phyloP scores from a whole-genome alignment of 2,797 vertebrate species.

The Hapalemur alaotrensis region DNA sequence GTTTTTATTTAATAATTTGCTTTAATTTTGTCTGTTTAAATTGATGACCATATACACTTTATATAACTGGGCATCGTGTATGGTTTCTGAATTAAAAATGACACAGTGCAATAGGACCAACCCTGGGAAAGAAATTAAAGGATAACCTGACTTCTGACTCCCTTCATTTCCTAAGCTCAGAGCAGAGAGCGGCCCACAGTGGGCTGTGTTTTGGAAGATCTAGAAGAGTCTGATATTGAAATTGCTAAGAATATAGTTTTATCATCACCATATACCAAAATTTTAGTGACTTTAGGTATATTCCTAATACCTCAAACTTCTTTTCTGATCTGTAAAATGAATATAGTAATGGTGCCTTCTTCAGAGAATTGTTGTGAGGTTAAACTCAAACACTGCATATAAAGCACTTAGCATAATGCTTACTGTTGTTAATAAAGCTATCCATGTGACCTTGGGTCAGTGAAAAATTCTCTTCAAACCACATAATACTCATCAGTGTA shows the following conservation, averaged over 20 bases:
- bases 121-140: neutral
- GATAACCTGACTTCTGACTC: neutral
- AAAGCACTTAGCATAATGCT: neutral
- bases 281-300: neutral
- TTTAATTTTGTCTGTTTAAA: constrained; percentile 1
- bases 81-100: constrained; percentile 41
- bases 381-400: neutral
- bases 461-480: neutral
- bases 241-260: neutral
- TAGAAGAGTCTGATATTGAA: neutral
- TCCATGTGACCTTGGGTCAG: neutral
- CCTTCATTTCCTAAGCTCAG: neutral
- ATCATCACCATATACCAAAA: neutral
- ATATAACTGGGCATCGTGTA: neutral
- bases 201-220: neutral
- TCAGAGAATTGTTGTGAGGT: neutral
- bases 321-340: neutral
- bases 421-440: neutral
- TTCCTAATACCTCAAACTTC: neutral
- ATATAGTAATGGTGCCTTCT: neutral
- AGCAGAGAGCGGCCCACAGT: neutral
- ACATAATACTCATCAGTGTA: neutral
- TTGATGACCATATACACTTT: neutral
- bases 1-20: neutral
- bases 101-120: neutral